These are phyloP conservation scores for Mormyrus hasselquistii DNA, from an alignment of 2,797 vertebrate species.

Conservation along the genomic window DNA sequence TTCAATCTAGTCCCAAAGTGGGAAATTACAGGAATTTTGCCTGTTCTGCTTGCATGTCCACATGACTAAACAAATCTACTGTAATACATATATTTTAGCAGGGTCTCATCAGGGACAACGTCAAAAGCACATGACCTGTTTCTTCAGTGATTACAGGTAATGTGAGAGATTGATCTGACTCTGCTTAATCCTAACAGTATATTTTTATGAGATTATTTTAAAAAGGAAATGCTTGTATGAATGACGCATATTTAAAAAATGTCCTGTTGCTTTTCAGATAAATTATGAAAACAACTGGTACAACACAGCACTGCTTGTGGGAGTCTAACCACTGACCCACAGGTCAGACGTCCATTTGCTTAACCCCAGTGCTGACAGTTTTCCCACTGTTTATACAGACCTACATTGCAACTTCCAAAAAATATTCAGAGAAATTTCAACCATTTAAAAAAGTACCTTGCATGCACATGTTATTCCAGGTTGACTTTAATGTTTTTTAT, in stretches of 20 bases:
- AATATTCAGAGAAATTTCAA: background rate
- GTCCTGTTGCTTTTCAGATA: background rate
- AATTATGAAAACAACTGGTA: conserved; percentile 1
- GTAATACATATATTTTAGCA: background rate
- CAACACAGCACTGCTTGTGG: background rate
- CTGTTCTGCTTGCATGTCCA: background rate
- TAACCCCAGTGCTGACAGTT: background rate
- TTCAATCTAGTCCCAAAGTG: background rate
- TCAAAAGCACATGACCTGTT: background rate
- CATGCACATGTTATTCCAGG: background rate
- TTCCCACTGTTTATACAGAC: background rate
- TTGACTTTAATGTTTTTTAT: background rate
- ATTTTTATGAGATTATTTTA: background rate
- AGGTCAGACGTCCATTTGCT: background rate
- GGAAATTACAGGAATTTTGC: background rate
- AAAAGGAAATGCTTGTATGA: conserved; percentile 6
- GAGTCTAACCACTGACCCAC: background rate
- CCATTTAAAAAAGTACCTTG: background rate
- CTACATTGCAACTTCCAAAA: background rate
- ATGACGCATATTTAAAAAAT: background rate
- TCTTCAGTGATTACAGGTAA: background rate
- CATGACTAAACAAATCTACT: background rate
- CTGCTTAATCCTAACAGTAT: background rate
- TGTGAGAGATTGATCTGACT: background rate
- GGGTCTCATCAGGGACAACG: background rate